These are phyloP conservation scores for Enteromius treurensis DNA, from an alignment of 2,797 vertebrate genomes.

Conservation along the genomic window DNA sequence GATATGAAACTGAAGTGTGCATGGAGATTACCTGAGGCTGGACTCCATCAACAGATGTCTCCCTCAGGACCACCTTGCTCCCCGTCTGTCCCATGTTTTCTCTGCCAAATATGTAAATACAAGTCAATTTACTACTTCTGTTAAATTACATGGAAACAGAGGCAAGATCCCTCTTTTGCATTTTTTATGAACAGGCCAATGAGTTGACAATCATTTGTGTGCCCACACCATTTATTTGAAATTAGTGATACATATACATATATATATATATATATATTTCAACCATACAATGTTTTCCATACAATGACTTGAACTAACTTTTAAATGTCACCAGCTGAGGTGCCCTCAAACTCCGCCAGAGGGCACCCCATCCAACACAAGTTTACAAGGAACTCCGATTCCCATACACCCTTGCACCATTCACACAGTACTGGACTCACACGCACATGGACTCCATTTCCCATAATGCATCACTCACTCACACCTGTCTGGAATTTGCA, in stretches of 20 bases:
- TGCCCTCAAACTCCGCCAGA: too few relatives aligned
- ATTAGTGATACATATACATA: too few relatives aligned
- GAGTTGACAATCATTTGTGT: neutral
- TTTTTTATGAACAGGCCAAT: too few relatives aligned
- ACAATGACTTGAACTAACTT: neutral
- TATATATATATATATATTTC: neutral
- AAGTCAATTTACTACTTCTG: neutral
- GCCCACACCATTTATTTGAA: neutral
- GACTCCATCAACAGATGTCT: constrained; percentile 72
- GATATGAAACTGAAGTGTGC: neutral
- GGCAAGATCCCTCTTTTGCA: neutral
- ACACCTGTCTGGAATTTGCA: too few relatives aligned
- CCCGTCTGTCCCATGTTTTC: constrained; percentile 72
- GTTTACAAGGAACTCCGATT: too few relatives aligned
- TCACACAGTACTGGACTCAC: too few relatives aligned
- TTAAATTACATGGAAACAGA: neutral
- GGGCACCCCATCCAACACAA: too few relatives aligned
- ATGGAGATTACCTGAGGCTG: constrained; percentile 60
- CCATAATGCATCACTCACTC: too few relatives aligned
- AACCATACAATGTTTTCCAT: neutral
- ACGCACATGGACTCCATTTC: too few relatives aligned
- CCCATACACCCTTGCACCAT: too few relatives aligned
- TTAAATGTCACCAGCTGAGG: neutral
- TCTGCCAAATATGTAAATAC: constrained; percentile 44
- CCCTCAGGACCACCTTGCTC: constrained; percentile 72